Conservation (phyloP, 1,140 invertebrate genomes). For the Drosophila dunni region DNA sequence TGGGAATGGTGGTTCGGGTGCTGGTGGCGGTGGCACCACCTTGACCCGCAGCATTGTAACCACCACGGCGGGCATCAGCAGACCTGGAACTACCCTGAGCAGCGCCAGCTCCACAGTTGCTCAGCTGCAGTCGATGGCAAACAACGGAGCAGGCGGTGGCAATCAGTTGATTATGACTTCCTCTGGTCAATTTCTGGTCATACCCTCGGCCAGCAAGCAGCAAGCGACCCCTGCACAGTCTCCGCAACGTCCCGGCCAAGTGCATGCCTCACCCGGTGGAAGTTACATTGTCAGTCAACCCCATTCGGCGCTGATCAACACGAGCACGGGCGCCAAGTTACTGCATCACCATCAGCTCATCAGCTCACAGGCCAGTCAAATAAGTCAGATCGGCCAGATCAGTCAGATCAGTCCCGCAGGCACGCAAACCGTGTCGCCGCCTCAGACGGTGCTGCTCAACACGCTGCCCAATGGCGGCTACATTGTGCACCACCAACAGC, state of each 20-base stretch:
- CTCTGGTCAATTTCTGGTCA: slow-evolving; percentile 85
- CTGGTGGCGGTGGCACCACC: slow-evolving; percentile 20
- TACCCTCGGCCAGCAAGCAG: slow-evolving; percentile 84
- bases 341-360: slow-evolving; percentile 84
- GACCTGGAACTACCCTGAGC: slow-evolving; percentile 49
- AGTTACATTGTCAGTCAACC: slow-evolving; percentile 78
- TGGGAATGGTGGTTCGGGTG: slow-evolving; percentile 26
- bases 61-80: slow-evolving; percentile 56
- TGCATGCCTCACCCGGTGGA: slow-evolving; percentile 49
- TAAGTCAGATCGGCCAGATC: slow-evolving; percentile 85
- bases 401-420: slow-evolving; percentile 85
- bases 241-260: slow-evolving; percentile 44
- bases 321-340: slow-evolving; percentile 60
- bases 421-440: slow-evolving; percentile 4
- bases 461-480: slow-evolving; percentile 92
- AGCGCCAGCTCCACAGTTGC: slow-evolving; percentile 45
- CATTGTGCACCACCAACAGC: slow-evolving; percentile 89
- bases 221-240: slow-evolving; percentile 29
- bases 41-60: slow-evolving; percentile 62
- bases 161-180: slow-evolving; percentile 84
- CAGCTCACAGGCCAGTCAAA: slow-evolving; percentile 63
- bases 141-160: slow-evolving; percentile 37
- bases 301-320: slow-evolving; percentile 57
- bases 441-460: slow-evolving; percentile 92
- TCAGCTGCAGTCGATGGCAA: slow-evolving; percentile 60